phyloP scores from a whole-genome alignment of 2,797 vertebrate species.

The Gallinago solitaria region DNA sequence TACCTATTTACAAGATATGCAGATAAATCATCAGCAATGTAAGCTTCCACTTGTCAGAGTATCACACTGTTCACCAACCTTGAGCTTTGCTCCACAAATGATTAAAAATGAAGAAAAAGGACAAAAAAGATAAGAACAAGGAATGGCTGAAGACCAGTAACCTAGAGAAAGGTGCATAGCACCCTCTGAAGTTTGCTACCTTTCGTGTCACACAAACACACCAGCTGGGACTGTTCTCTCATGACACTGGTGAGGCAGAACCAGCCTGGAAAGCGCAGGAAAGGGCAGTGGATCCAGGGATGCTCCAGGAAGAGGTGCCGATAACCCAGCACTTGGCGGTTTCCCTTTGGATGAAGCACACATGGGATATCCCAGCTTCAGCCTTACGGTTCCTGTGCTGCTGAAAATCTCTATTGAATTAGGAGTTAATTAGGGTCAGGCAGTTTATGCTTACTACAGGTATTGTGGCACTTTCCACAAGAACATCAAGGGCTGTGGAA shows the following conservation, averaged over 20 bases:
- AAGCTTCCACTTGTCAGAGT: neutral
- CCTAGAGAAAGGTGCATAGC: neutral
- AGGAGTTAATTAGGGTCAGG: neutral
- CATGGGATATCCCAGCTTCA: neutral
- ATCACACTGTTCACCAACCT: neutral
- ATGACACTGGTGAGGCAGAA: neutral
- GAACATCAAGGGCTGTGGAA: neutral
- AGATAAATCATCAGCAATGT: slow-evolving; percentile 5
- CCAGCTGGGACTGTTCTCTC: neutral
- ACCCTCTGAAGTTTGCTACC: neutral
- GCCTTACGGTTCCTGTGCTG: neutral
- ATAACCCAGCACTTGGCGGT: neutral
- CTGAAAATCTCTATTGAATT: neutral
- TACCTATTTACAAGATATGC: neutral
- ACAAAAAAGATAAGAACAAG: neutral
- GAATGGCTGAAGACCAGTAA: neutral
- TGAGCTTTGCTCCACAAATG: neutral
- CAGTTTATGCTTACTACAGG: neutral
- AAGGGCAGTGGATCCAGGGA: neutral
- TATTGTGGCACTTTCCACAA: neutral
- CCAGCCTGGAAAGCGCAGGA: neutral
- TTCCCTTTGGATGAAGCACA: neutral
- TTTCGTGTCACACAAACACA: neutral
- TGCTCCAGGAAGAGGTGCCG: neutral
- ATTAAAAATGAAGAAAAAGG: neutral